Base-by-base conservation (phyloP, 1,140 invertebrate genomes). In the Brachystomella parvula region DNA sequence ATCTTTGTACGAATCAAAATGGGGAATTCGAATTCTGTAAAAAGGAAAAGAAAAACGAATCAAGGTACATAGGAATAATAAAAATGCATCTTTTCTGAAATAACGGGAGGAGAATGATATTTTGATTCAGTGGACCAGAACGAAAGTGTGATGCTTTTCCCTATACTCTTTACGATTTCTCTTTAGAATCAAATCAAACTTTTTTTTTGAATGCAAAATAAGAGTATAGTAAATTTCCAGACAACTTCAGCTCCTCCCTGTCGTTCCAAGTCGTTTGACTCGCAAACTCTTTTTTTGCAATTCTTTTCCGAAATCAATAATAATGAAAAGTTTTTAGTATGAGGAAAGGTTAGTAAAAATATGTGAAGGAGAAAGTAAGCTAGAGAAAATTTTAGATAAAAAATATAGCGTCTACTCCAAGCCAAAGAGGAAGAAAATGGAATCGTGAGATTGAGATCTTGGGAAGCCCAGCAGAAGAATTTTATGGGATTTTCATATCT, bases 391-490 rank as follows among this genome's bases (percentile, higher is more conserved):
- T n/a, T n/a, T n/a, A n/a, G n/a, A n/a, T n/a, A n/a, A n/a, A n/a
- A n/a, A n/a, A n/a, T n/a, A n/a, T n/a, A n/a, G n/a, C n/a, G n/a
- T n/a, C n/a, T n/a, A n/a, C n/a, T n/a, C n/a, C n/a, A n/a, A n/a
- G n/a, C 39, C n/a, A n/a, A 44, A 49, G 63, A 32, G 62, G 39
- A 61, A 61, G 63, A 64, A 68, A 68, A 68, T 68, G 39, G 57
- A 64, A 67, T 64, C 47, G 66, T 64, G 66, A 68, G 63, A 35
- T 53, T 57, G 57, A 68, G 63, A 21, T 61, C 12, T 35, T 33
- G 39, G 39, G 39, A n/a, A 44, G n/a, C 9, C 9, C n/a, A 12
- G 39, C n/a, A 44, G 39, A 44, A n/a, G 39, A n/a, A n/a, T 44
- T 44, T 44, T 44, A 44, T 44, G 39, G 9, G 39, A 44, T 44